Base-by-base conservation (phyloP, 2,888 invertebrate genomes). In the Pseudococcus jackbeardsleyi region DNA sequence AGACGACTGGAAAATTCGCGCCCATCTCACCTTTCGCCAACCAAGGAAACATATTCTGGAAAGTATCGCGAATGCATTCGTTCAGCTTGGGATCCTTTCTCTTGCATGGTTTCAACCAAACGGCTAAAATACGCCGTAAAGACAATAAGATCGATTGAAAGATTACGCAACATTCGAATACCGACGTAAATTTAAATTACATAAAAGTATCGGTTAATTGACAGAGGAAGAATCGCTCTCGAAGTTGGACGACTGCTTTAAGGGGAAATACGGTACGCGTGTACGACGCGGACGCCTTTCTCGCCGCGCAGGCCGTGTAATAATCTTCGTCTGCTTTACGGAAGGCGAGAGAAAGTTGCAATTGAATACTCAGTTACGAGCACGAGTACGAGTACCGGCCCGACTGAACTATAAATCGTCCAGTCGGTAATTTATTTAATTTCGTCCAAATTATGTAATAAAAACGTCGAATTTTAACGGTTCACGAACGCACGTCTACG, bases 41-140 rank as follows among this genome's bases (percentile, higher is more conserved):
- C 72, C 93, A 91, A 0, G 94, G 94, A 91, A 94, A 94, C 91
- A 94, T 93, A 50, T 92, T 91, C 86, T 92, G 91, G 90, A 94
- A 93, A 54, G 93, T 91, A 88, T 92, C 91, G 33, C 92, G 91
- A 86, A 94, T 91, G 90, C 94, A 94, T 89, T 92, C 91, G 90
- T 93, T 92, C 89, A 93, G 91, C 88, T 93, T 92, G 26, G 93
- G 93, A 91, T 93, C 93, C 79, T 91, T 91, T 87, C 93, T 92
- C 77, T 91, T 91, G 90, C 94, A 94, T 12, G 92, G 91, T 89
- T 91, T 91, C 88, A 94, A 90, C 93, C 94, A 94, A 5, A 91
- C 90, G 46, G 94, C 94, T 94, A 90, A 86, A 46, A 72, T 26
- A 89, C 54, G 11, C 17, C 7, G 46, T 42, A 11, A 82, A 82